A percentile compares a stretch with the other conserved stretches of the same genome.
These are phyloP conservation scores for Platysternon megacephalum DNA, from an alignment of 2,113 vertebrate species.

Conservation along the genomic window DNA sequence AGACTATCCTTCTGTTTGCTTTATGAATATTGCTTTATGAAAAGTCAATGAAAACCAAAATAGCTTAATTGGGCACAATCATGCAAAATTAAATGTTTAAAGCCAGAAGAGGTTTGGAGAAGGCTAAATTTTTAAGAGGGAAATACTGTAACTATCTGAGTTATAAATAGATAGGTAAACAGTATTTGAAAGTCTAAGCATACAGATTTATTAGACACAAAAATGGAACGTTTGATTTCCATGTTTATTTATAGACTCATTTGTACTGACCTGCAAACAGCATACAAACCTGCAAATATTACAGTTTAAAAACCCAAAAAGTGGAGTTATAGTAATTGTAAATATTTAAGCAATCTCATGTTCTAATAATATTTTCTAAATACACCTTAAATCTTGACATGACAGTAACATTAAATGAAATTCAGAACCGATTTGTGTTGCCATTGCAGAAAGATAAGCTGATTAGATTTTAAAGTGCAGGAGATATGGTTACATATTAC, in stretches of 20 bases:
- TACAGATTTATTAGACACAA: not conserved
- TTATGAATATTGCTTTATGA: too few relatives aligned
- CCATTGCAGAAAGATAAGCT: not conserved
- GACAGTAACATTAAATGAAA: not conserved
- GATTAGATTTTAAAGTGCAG: not conserved
- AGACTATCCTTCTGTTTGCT: not conserved
- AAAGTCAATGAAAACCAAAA: not conserved
- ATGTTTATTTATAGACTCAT: not conserved
- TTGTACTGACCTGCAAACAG: not conserved
- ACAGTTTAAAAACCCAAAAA: not conserved
- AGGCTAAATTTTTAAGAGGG: not conserved
- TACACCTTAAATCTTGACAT: not conserved
- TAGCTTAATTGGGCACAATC: not conserved
- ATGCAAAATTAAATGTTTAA: not conserved
- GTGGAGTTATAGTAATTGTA: not conserved
- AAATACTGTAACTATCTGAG: not conserved
- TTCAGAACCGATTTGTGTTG: not conserved
- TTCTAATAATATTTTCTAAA: too few relatives aligned
- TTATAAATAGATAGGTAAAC: conserved; percentile 7
- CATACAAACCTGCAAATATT: not conserved
- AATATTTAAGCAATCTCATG: too few relatives aligned
- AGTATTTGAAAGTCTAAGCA: not conserved
- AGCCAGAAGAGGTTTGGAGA: not conserved
- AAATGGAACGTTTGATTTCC: not conserved
- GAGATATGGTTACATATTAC: not conserved